Evolutionary conservation across 2,888 invertebrate genomes (phyloP).

Genomic region (Melipona beecheii): DNA sequence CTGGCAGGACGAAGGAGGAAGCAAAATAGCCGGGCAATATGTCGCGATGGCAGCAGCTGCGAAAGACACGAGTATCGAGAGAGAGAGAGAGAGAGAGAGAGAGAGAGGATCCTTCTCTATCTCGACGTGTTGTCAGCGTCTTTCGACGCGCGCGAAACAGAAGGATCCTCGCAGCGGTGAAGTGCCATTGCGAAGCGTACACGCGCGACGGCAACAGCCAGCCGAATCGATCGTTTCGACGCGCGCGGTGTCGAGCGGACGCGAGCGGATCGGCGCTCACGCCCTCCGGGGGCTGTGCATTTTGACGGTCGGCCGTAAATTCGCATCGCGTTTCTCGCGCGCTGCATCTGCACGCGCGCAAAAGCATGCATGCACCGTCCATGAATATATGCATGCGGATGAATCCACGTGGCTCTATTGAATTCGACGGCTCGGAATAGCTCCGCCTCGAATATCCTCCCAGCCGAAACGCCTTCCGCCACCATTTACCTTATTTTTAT

Average conservation of each 20-base stretch:
- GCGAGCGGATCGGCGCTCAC: constrained; percentile 20
- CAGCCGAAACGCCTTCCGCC: constrained; percentile 4
- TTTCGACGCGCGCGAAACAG: neutral
- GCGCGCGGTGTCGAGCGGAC: neutral
- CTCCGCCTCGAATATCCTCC: constrained; percentile 25
- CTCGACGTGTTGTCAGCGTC: constrained; percentile 22
- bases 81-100: constrained; percentile 40
- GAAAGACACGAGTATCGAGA: constrained; percentile 35
- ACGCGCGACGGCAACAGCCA: neutral
- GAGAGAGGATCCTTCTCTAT: constrained; percentile 46
- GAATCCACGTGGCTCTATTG: constrained; percentile 53
- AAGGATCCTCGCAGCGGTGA: neutral
- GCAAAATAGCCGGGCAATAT: neutral
- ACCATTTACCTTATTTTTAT: constrained; percentile 24
- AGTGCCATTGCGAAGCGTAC: neutral
- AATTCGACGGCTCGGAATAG: constrained; percentile 62
- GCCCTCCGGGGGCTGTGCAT: constrained; percentile 55
- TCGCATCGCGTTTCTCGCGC: constrained; percentile 62
- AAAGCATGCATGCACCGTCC: constrained; percentile 5
- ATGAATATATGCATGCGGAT: constrained; percentile 63
- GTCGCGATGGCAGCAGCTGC: constrained; percentile 3
- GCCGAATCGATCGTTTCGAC: constrained; percentile 43
- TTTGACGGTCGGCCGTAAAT: constrained; percentile 73
- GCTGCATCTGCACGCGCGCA: constrained; percentile 49
- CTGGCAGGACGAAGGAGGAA: neutral